A percentile compares a stretch with the other conserved stretches of the same genome.
These are phyloP conservation scores for Cheilosia impressa DNA, from an alignment of 2,888 invertebrate species.

Conservation along the genomic window DNA sequence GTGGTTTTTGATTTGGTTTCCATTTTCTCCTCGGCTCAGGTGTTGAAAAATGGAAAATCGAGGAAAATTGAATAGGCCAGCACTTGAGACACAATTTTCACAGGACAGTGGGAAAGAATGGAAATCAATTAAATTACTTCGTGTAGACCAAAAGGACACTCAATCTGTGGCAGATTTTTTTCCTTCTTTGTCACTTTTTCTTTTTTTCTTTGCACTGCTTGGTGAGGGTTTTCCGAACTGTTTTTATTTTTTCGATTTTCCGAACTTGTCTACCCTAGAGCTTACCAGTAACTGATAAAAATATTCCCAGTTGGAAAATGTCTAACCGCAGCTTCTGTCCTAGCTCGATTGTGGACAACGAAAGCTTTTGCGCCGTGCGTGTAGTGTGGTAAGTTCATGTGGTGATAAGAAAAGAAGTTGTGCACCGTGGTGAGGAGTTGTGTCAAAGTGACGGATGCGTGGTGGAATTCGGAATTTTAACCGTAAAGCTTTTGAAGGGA, in stretches of 20 bases:
- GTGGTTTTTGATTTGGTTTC: slow-evolving; percentile 39
- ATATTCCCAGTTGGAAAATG: slow-evolving; percentile 57
- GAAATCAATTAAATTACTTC: slow-evolving; percentile 36
- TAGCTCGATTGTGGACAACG: slow-evolving; percentile 16
- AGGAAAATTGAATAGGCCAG: slow-evolving; percentile 32
- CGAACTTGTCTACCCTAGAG: slow-evolving; percentile 62
- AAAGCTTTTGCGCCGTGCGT: slow-evolving; percentile 24
- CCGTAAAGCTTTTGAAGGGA: slow-evolving; percentile 29
- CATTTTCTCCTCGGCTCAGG: slow-evolving; percentile 16
- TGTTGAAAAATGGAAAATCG: slow-evolving; percentile 3
- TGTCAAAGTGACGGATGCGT: slow-evolving; percentile 56
- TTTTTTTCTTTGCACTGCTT: slow-evolving; percentile 38
- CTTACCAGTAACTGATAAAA: slow-evolving; percentile 73
- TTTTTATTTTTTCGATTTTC: slow-evolving; percentile 34
- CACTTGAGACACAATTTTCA: slow-evolving; percentile 42
- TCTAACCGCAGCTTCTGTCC: slow-evolving; percentile 20
- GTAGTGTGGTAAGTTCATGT: slow-evolving; percentile 31
- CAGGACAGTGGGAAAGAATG: slow-evolving; percentile 23
- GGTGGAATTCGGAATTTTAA: slow-evolving; percentile 30
- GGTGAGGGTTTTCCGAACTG: slow-evolving; percentile 20
- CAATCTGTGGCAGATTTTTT: slow-evolving; percentile 16
- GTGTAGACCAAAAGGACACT: slow-evolving; percentile 28
- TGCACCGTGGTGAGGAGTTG: slow-evolving; percentile 21
- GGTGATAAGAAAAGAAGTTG: slow-evolving; percentile 60
- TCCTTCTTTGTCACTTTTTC: slow-evolving; percentile 4